phyloP scores from a whole-genome alignment of 2,888 invertebrate species.

The Calameuta idolon region DNA sequence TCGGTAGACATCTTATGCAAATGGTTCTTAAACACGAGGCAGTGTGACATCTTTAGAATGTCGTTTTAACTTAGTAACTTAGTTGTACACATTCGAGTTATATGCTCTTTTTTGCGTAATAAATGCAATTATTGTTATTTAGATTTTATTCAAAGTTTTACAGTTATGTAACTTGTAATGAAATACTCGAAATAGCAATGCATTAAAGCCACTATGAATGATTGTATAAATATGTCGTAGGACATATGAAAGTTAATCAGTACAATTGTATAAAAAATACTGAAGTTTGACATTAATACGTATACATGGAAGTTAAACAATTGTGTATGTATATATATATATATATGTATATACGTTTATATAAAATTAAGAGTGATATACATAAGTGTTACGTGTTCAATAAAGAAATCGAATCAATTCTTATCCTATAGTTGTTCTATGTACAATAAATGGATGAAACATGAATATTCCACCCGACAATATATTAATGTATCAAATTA shows the following conservation, averaged over 20 bases:
- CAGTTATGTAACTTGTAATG: not conserved
- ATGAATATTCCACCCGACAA: not conserved
- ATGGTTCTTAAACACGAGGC: too few relatives aligned
- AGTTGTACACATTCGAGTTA: not conserved
- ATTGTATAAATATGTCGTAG: not conserved
- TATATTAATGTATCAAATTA: not conserved
- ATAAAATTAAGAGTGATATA: constrained; percentile 16
- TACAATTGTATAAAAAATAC: not conserved
- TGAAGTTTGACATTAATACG: not conserved
- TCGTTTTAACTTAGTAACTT: not conserved
- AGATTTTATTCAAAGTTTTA: not conserved
- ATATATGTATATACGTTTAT: constrained; percentile 25
- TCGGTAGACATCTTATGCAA: too few relatives aligned
- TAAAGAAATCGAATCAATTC: constrained; percentile 17
- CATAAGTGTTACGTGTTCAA: not conserved
- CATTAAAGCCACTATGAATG: not conserved
- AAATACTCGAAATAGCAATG: not conserved
- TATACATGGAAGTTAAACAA: not conserved
- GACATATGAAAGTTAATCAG: not conserved
- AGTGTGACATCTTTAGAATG: too few relatives aligned
- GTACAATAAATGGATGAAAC: constrained; percentile 21
- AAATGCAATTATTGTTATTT: not conserved
- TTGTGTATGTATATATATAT: constrained; percentile 21
- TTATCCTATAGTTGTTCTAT: constrained; percentile 23
- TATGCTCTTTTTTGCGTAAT: not conserved